These are phyloP conservation scores for Ranitomeya variabilis DNA, from an alignment of 2,113 vertebrate genomes.

Conservation along the genomic window DNA sequence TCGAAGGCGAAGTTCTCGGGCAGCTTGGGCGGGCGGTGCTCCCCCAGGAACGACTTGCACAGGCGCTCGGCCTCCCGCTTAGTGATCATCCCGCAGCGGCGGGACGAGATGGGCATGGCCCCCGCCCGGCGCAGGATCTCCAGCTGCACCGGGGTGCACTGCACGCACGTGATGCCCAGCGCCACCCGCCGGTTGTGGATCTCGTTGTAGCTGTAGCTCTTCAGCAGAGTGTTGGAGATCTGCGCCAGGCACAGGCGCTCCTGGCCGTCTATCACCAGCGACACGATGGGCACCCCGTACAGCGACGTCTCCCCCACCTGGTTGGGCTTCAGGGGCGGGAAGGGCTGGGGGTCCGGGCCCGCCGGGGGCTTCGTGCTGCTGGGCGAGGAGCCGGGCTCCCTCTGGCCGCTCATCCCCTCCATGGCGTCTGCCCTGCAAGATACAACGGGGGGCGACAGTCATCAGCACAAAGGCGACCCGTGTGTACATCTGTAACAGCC, in stretches of 20 bases:
- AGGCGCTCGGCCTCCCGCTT: slow-evolving; percentile 89
- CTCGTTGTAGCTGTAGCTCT: slow-evolving; percentile 94
- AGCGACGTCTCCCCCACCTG: slow-evolving; percentile 92
- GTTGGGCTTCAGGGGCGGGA: slow-evolving; percentile 88
- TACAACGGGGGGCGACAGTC: not conserved
- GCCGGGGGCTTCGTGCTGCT: slow-evolving; percentile 84
- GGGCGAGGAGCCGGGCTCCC: slow-evolving; percentile 87
- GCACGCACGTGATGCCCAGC: slow-evolving; percentile 89
- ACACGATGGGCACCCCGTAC: slow-evolving; percentile 94
- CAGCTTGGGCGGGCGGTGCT: slow-evolving; percentile 85
- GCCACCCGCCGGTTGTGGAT: slow-evolving; percentile 91
- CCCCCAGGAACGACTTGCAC: slow-evolving; percentile 90
- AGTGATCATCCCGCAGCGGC: slow-evolving; percentile 92
- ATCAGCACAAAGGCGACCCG: not conserved
- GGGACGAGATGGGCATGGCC: slow-evolving; percentile 89
- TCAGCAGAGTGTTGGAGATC: slow-evolving; percentile 89
- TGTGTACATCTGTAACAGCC: not conserved
- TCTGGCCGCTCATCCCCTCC: slow-evolving; percentile 90
- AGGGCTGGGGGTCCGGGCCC: slow-evolving; percentile 82
- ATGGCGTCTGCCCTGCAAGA: slow-evolving; percentile 77
- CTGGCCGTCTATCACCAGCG: slow-evolving; percentile 90
- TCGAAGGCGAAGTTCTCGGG: slow-evolving; percentile 91
- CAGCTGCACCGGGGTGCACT: slow-evolving; percentile 90
- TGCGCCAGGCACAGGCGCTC: slow-evolving; percentile 91
- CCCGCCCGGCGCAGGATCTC: slow-evolving; percentile 89